A percentile compares a stretch with the other conserved stretches of the same genome.
phyloP scores from a whole-genome alignment of 1,140 invertebrate species.

The Anastrepha ludens region DNA sequence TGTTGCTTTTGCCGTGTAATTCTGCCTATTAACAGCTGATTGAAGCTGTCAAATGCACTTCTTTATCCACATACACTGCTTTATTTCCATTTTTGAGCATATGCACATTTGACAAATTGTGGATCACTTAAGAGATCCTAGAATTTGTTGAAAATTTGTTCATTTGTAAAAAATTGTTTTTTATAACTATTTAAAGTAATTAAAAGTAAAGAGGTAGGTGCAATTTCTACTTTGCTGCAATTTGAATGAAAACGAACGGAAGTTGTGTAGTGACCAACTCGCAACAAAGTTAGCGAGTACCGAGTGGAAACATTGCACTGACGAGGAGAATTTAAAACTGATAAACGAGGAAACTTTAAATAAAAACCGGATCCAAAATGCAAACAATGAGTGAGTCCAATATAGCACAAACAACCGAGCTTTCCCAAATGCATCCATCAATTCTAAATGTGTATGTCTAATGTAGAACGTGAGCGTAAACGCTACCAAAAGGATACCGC shows the following conservation, averaged over 20 bases:
- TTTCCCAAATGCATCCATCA: neutral
- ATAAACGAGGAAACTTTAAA: slow-evolving; percentile 41
- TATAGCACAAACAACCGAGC: neutral
- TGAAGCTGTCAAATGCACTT: neutral
- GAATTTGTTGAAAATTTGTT: neutral
- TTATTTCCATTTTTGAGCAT: neutral
- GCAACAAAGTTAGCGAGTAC: slow-evolving; percentile 48
- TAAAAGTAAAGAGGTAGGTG: neutral
- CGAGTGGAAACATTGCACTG: slow-evolving; percentile 46
- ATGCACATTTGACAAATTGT: slow-evolving; percentile 37
- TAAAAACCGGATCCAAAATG: slow-evolving; percentile 30
- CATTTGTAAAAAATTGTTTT: neutral
- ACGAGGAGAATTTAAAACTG: slow-evolving; percentile 46
- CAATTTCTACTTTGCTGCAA: neutral
- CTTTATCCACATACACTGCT: slow-evolving; percentile 18
- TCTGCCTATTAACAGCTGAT: too few relatives aligned
- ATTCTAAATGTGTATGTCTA: neutral
- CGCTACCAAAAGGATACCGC: slow-evolving; percentile 72
- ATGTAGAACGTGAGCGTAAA: slow-evolving; percentile 63
- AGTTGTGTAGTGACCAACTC: slow-evolving; percentile 51
- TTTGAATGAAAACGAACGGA: slow-evolving; percentile 53
- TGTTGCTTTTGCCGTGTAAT: too few relatives aligned
- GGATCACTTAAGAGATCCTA: neutral
- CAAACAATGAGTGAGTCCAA: slow-evolving; percentile 36
- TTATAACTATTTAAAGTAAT: neutral